Evolutionary conservation across 2,888 invertebrate species (phyloP), one percentile per base, ranked within the genome.

Genomic region (Polyploca ridens): DNA sequence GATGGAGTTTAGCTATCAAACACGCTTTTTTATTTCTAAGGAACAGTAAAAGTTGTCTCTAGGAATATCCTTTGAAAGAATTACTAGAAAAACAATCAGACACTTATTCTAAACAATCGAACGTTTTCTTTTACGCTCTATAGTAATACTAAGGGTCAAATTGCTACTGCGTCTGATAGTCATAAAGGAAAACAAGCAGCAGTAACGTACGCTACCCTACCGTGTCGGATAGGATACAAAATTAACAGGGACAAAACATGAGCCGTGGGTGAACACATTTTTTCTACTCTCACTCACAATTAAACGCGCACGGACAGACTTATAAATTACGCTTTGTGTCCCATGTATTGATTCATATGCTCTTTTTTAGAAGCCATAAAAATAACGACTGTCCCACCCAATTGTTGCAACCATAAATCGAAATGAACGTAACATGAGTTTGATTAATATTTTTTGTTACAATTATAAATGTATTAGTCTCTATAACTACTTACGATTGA

Each of bases 351-450:
- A 89, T 89, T 86, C 84, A 83, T 86, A 81, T 83, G 83, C 83
- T 82, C 80, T 82, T 87, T 90, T 91, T 90, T 89, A 81, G 86
- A 88, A 87, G 87, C 89, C 86, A 92, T 93, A 92, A 91, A 92
- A 91, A 86, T 91, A 91, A 93, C 89, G 88, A 87, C 88, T 86
- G 83, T 87, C 87, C 84, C 82, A 79, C 54, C 54, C 84, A 83
- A 87, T 89, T 86, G 89, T 87, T 83, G 81, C 80, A 82, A 85
- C 85, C 86, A 85, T 88, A 89, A 88, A 90, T 91, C 88, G 83
- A 83, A 84, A 76, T 75, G 77, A 79, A 80, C 75, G 74, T 72
- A 72, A 81, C 75, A 79, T 80, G 78, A 78, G 76, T 82, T 83
- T 86, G 78, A 85, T 88, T 86, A 81, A 78, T 74, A 68, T 68